Conservation (phyloP, 2,888 invertebrate genomes). For the Melanargia galathea region DNA sequence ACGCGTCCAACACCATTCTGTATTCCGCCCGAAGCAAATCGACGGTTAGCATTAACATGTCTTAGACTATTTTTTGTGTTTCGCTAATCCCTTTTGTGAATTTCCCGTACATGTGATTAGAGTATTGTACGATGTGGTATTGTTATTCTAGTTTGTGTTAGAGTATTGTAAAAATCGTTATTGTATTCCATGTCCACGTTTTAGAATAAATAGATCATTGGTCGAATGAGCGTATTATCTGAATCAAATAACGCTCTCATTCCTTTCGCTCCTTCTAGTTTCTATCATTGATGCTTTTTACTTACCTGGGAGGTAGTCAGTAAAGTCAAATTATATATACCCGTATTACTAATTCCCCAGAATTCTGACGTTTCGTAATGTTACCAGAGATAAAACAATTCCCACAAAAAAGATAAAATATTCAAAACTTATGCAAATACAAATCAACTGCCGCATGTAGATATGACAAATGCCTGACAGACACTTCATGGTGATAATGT, state of each 20-base stretch:
- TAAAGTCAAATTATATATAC: too few species aligned
- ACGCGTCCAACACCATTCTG: conserved; percentile 38
- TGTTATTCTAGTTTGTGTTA: conserved; percentile 7
- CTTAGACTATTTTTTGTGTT: conserved; percentile 9
- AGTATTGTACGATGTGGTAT: conserved; percentile 20
- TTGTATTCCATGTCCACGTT: not conserved
- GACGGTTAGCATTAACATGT: conserved; percentile 14
- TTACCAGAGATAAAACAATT: too few species aligned
- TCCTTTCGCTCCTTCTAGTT: too few species aligned
- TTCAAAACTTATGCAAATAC: too few species aligned
- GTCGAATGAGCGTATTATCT: not conserved
- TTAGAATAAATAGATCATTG: not conserved
- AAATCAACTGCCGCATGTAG: too few species aligned
- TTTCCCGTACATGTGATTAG: conserved; percentile 21
- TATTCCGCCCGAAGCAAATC: conserved; percentile 39
- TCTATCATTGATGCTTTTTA: too few species aligned
- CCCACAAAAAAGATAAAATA: too few species aligned
- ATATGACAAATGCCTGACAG: too few species aligned
- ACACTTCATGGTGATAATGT: too few species aligned
- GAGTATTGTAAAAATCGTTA: conserved; percentile 1
- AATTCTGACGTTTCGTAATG: too few species aligned
- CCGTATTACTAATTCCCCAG: too few species aligned
- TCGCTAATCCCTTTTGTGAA: conserved; percentile 28
- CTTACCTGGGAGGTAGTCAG: too few species aligned
- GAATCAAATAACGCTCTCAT: not conserved